phyloP scores from a whole-genome alignment of 2,113 vertebrate species.

The Isurus oxyrinchus region DNA sequence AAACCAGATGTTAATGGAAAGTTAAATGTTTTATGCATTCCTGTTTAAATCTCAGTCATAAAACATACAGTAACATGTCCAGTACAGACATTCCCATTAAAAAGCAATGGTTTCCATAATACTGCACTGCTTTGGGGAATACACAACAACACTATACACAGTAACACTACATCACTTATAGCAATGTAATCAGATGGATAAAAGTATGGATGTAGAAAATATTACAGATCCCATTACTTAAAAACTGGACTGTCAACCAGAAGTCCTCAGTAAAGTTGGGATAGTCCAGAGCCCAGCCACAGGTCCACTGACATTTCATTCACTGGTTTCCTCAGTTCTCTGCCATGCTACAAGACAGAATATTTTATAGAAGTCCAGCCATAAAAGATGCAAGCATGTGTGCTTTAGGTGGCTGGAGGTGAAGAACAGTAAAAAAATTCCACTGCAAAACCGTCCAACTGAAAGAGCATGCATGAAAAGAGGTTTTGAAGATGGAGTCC shows the following conservation, averaged over 20 bases:
- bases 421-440: background rate
- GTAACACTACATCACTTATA: background rate
- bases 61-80: constrained; percentile 23
- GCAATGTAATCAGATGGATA: too few relatives aligned
- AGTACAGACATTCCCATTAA: constrained; percentile 21
- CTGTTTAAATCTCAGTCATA: constrained; percentile 20
- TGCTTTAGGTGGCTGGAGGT: background rate
- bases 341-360: background rate
- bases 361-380: too few relatives aligned
- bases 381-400: background rate
- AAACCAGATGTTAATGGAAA: constrained; percentile 32
- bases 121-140: constrained; percentile 10
- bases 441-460: background rate
- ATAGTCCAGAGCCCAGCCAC: background rate
- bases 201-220: background rate
- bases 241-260: background rate
- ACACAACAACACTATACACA: background rate
- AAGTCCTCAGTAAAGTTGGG: background rate
- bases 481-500: background rate
- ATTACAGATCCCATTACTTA: background rate
- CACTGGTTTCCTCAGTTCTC: background rate
- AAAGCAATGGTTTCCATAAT: constrained; percentile 26
- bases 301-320: background rate
- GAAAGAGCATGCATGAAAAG: background rate
- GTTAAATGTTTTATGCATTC: background rate